Percentiles rank a stretch among this genome's conserved stretches.
Conservation (phyloP, 2,888 invertebrate species). For the Eupithecia centaureata region DNA sequence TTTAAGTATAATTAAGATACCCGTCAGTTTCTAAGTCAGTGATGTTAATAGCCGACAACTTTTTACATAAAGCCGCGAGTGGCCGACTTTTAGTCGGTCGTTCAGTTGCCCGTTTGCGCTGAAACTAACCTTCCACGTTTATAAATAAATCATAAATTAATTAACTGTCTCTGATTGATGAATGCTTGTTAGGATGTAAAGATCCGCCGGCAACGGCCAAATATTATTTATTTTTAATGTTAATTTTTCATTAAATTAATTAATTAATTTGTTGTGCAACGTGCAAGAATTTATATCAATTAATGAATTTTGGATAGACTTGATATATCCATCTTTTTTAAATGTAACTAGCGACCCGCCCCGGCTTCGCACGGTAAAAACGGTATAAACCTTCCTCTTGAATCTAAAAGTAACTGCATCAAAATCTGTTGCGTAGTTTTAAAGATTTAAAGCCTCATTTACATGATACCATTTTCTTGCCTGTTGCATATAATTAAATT, state of each 20-base stretch:
- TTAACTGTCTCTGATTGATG: slow-evolving; percentile 25
- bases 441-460: too few species aligned
- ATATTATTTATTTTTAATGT: neutral
- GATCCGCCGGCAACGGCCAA: neutral
- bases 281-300: neutral
- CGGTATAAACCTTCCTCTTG: too few species aligned
- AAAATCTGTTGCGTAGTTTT: too few species aligned
- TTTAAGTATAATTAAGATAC: too few species aligned
- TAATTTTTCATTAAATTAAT: neutral
- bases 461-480: too few species aligned
- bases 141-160: slow-evolving; percentile 32
- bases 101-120: neutral
- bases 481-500: too few species aligned
- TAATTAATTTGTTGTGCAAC: neutral
- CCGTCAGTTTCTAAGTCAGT: too few species aligned
- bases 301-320: neutral
- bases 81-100: neutral
- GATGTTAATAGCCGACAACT: neutral
- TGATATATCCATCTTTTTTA: neutral
- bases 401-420: too few species aligned
- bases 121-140: slow-evolving; percentile 12
- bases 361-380: too few species aligned
- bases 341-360: too few species aligned
- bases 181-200: neutral
- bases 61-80: neutral